Evolutionary conservation across 2,888 invertebrate species (phyloP).

Genomic region (Neoaliturus tenellus): DNA sequence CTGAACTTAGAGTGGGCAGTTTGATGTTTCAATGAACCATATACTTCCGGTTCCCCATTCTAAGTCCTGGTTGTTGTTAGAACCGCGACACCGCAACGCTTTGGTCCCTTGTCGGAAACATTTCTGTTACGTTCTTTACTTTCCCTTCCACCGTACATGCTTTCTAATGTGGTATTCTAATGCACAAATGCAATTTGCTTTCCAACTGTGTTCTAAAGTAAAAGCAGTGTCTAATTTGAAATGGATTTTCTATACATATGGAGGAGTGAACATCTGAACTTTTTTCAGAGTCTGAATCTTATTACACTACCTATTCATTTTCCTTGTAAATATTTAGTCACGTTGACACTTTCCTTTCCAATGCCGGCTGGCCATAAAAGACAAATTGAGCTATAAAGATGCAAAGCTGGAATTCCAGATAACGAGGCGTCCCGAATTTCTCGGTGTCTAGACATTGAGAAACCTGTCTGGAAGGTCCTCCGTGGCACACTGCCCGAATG

Average conservation of each 20-base stretch:
- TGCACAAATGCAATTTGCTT: conserved; percentile 5
- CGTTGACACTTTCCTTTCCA: background rate
- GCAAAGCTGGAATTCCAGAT: conserved; percentile 10
- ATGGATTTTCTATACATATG: background rate
- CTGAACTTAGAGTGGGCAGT: background rate
- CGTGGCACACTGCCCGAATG: background rate
- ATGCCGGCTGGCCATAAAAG: background rate
- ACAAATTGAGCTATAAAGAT: conserved; percentile 43
- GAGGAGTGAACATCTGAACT: background rate
- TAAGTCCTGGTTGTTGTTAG: background rate
- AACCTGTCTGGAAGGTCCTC: background rate
- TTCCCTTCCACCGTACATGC: background rate
- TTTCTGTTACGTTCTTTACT: conserved; percentile 5
- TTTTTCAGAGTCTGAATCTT: background rate
- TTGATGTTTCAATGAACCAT: background rate
- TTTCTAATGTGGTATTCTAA: conserved; percentile 21
- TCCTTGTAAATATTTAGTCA: background rate
- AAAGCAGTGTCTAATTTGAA: background rate
- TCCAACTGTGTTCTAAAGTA: conserved; percentile 6
- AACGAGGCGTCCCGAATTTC: conserved; percentile 10
- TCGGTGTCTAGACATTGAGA: background rate
- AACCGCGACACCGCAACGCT: background rate
- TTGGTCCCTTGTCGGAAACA: background rate
- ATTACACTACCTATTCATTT: background rate
- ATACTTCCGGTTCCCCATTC: background rate